A percentile compares a stretch with the other conserved stretches of the same genome.
These are phyloP conservation scores for Hetaerina titia DNA, from an alignment of 2,888 invertebrate genomes.

Conservation along the genomic window DNA sequence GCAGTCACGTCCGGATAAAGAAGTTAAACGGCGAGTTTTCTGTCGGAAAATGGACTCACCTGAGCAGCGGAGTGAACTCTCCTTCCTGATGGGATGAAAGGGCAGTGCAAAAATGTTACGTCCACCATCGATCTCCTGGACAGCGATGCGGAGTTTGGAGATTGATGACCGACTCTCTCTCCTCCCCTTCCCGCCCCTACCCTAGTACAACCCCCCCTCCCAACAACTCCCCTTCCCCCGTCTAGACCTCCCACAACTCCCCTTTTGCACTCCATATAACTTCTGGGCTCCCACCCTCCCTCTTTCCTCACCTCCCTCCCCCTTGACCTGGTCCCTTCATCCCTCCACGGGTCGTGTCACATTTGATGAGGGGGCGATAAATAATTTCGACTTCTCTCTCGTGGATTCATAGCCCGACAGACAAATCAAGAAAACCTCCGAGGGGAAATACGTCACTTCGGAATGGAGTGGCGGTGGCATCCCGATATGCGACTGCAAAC, in stretches of 20 bases:
- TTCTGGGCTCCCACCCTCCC: neutral
- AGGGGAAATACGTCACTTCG: constrained; percentile 59
- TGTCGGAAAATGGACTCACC: constrained; percentile 66
- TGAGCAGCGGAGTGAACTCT: constrained; percentile 64
- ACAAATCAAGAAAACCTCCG: constrained; percentile 66
- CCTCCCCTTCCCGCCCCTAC: neutral
- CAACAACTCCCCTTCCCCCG: neutral
- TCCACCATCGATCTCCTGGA: constrained; percentile 65
- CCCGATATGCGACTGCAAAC: constrained; percentile 53
- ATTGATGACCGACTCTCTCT: constrained; percentile 14
- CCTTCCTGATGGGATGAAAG: constrained; percentile 65
- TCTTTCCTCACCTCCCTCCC: neutral
- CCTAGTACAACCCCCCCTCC: neutral
- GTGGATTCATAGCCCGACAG: constrained; percentile 66
- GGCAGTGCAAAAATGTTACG: constrained; percentile 64
- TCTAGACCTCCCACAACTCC: neutral
- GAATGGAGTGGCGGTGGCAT: constrained; percentile 58
- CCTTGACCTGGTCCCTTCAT: neutral
- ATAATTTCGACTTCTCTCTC: constrained; percentile 66
- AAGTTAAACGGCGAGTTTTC: constrained; percentile 65
- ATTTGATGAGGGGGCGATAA: constrained; percentile 59
- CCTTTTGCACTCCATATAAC: neutral
- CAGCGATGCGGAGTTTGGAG: constrained; percentile 61
- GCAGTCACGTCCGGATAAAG: constrained; percentile 66
- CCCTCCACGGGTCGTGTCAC: constrained; percentile 60